A percentile compares a stretch with the other conserved stretches of the same genome.
These are phyloP conservation scores for Catocala nupta DNA, from an alignment of 2,888 invertebrate genomes.

Conservation along the genomic window DNA sequence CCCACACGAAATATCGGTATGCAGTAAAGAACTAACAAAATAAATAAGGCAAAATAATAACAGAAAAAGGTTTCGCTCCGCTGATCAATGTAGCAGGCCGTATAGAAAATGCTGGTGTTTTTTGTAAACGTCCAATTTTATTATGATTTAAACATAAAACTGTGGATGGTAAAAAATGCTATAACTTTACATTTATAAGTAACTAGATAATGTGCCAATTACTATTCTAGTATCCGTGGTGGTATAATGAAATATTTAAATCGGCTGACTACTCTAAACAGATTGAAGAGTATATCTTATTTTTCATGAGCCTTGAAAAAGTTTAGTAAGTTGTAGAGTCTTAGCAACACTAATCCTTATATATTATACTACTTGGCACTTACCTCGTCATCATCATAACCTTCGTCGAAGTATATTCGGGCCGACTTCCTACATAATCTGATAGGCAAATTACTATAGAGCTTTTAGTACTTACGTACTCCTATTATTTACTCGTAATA, in stretches of 20 bases:
- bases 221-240: no score
- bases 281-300: no score
- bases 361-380: not conserved
- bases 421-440: not conserved
- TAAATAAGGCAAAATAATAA: constrained; percentile 52
- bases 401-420: not conserved
- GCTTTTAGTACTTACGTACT: not conserved
- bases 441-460: not conserved
- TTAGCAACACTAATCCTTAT: not conserved
- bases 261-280: no score
- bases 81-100: constrained; percentile 40
- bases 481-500: not conserved
- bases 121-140: constrained; percentile 13
- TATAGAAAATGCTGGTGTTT: constrained; percentile 9
- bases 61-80: constrained; percentile 40
- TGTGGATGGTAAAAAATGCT: no score
- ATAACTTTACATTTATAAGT: no score
- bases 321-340: no score
- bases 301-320: no score
- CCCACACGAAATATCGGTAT: constrained; percentile 50
- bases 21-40: constrained; percentile 53
- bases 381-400: not conserved
- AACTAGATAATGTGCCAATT: no score
- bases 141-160: no score
- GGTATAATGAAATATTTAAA: no score